These are phyloP conservation scores for Macropus fuliginosus DNA, from an alignment of 2,797 vertebrate species.

Conservation along the genomic window DNA sequence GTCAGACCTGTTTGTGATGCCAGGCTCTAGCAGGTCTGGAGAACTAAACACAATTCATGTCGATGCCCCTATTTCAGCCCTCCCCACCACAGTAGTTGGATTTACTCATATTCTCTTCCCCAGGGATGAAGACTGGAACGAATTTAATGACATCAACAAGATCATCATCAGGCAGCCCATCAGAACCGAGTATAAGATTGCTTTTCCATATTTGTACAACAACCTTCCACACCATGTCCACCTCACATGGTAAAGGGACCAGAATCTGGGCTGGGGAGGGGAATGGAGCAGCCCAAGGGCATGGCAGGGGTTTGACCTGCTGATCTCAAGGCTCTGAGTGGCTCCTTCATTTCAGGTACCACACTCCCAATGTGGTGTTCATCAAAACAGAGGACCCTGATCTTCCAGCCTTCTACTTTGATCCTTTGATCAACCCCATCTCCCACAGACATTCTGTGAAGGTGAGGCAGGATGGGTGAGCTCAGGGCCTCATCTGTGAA, in stretches of 20 bases:
- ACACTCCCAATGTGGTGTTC: conserved; percentile 98
- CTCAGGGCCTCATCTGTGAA: background rate
- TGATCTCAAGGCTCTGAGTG: background rate
- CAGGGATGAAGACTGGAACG: conserved; percentile 99
- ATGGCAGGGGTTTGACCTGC: background rate
- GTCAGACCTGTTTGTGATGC: conserved; percentile 7
- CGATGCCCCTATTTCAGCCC: too few relatives aligned
- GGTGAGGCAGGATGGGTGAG: conserved; percentile 83
- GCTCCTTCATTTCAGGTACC: conserved; percentile 89
- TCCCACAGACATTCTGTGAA: conserved; percentile 99
- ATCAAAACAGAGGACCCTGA: conserved; percentile 99
- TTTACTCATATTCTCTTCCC: background rate
- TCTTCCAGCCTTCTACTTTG: conserved; percentile 99
- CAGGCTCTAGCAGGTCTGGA: background rate
- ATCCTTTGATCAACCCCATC: conserved; percentile 99
- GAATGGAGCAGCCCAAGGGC: background rate
- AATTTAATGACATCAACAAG: conserved; percentile 99
- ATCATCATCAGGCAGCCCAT: conserved; percentile 99
- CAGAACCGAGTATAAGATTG: conserved; percentile 99
- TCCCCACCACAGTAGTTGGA: background rate
- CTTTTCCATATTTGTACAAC: conserved; percentile 98
- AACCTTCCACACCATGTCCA: conserved; percentile 98
- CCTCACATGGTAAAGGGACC: conserved; percentile 93
- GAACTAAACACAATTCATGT: background rate
- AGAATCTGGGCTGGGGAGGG: background rate